phyloP scores from a whole-genome alignment of 2,113 vertebrate species.

The Acrocephalus kingi region DNA sequence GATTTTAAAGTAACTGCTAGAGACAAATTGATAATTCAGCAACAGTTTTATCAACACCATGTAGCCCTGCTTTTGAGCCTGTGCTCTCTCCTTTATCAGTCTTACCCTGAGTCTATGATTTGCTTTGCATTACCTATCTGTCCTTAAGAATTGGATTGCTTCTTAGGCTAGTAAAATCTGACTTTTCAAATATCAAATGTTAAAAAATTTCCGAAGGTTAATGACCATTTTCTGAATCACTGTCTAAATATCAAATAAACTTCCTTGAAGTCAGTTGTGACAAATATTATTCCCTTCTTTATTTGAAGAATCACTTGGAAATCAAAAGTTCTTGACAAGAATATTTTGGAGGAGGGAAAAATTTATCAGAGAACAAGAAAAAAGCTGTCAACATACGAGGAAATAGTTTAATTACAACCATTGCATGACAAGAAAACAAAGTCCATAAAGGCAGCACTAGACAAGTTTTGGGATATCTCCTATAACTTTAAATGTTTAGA shows the following conservation, averaged over 20 bases:
- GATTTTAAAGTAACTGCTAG: neutral
- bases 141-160: neutral
- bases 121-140: neutral
- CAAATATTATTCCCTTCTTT: neutral
- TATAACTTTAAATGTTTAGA: neutral
- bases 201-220: neutral
- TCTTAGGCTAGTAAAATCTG: neutral
- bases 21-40: neutral
- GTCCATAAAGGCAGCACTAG: neutral
- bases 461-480: neutral
- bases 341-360: neutral
- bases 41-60: neutral
- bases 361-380: neutral
- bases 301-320: neutral
- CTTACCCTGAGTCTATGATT: neutral
- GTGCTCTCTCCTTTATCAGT: neutral
- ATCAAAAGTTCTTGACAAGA: neutral
- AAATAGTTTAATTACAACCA: neutral
- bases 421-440: neutral
- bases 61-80: neutral
- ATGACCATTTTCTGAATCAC: neutral
- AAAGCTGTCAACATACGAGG: neutral
- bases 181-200: neutral
- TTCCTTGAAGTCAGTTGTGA: neutral
- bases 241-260: constrained; percentile 4